Evolutionary conservation across 2,113 vertebrate species (phyloP).

Genomic region (Elanus axillaris): DNA sequence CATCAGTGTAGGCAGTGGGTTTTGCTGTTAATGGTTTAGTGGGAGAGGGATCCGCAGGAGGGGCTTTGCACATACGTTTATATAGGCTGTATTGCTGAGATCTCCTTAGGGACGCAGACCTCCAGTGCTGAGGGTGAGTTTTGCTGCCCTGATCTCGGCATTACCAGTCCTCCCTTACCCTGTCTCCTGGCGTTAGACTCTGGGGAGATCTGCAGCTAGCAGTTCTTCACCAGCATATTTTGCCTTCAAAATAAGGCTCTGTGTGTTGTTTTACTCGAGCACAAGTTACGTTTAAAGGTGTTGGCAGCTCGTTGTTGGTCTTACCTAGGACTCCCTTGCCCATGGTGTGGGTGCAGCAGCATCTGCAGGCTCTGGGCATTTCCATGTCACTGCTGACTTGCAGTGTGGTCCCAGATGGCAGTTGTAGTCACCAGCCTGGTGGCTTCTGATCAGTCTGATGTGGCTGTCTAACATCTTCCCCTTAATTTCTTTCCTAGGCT

Average conservation of each 20-base stretch:
- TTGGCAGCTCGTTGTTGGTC: background rate
- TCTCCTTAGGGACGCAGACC: background rate
- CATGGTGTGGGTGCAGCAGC: background rate
- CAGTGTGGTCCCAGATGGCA: background rate
- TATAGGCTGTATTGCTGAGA: background rate
- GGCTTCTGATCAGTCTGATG: background rate
- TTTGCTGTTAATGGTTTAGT: background rate
- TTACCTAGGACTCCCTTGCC: background rate
- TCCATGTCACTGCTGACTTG: background rate
- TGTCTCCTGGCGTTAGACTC: background rate
- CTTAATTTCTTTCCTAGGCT: slow-evolving; percentile 1
- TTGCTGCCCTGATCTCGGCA: background rate
- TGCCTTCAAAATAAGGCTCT: background rate
- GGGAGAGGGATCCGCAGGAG: background rate
- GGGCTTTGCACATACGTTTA: background rate
- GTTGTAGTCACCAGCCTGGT: background rate
- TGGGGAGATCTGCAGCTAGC: background rate
- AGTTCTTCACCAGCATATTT: background rate
- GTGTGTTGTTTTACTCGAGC: background rate
- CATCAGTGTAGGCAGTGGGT: background rate
- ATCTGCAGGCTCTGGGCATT: background rate
- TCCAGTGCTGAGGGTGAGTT: background rate
- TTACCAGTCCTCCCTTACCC: background rate
- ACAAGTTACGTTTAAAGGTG: background rate
- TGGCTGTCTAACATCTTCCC: background rate